Evolutionary conservation across 2,888 invertebrate species (phyloP).

Genomic region (Biston betularia): DNA sequence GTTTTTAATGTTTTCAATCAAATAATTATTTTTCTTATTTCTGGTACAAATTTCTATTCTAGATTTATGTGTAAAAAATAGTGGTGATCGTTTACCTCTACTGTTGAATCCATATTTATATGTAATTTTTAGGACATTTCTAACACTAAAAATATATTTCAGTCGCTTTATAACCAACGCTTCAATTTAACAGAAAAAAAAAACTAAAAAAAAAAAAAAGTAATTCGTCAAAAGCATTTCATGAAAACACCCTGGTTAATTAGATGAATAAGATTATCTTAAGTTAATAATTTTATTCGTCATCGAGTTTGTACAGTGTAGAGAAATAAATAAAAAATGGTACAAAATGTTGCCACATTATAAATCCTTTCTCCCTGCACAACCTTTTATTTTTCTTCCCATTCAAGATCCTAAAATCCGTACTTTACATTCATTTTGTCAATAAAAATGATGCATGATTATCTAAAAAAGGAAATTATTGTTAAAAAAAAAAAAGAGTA

Average conservation of each 20-base stretch:
- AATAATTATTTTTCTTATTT: slow-evolving; percentile 3
- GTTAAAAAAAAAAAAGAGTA: background rate
- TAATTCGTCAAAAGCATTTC: slow-evolving; percentile 79
- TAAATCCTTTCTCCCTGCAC: slow-evolving; percentile 64
- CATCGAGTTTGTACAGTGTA: slow-evolving; percentile 85
- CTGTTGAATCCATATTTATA: slow-evolving; percentile 37
- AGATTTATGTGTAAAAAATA: slow-evolving; percentile 1
- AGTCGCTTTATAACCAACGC: slow-evolving; percentile 34
- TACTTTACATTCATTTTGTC: slow-evolving; percentile 27
- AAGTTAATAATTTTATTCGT: slow-evolving; percentile 38
- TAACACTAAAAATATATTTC: slow-evolving; percentile 33
- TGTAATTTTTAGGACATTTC: slow-evolving; percentile 32
- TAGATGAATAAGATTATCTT: slow-evolving; percentile 42
- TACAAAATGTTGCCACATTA: slow-evolving; percentile 79
- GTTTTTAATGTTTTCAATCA: too few species aligned
- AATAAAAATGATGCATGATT: slow-evolving; percentile 33
- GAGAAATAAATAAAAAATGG: slow-evolving; percentile 60
- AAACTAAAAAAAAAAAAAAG: slow-evolving; percentile 28
- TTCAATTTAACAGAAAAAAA: slow-evolving; percentile 27
- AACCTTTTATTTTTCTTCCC: slow-evolving; percentile 57
- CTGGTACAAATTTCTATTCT: background rate
- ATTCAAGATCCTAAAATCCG: slow-evolving; percentile 46
- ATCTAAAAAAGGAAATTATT: slow-evolving; percentile 9
- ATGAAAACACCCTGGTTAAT: slow-evolving; percentile 62
- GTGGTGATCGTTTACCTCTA: slow-evolving; percentile 14